Conservation (phyloP, 2,113 vertebrate species). For the Notothenia coriiceps region DNA sequence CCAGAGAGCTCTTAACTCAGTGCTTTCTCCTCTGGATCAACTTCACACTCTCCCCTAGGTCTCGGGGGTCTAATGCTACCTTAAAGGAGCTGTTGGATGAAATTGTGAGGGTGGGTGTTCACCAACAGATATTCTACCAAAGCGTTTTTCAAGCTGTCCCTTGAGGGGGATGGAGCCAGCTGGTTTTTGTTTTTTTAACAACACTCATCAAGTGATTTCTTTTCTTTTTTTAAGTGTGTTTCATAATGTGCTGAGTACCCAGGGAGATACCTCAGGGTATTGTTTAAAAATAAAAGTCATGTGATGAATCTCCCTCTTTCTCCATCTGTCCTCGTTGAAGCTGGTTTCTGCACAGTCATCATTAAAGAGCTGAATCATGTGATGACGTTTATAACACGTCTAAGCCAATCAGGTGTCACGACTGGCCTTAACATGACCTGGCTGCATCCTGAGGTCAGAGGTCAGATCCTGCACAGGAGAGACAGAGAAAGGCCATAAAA, state of each 20-base stretch:
- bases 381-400: constrained; percentile 25
- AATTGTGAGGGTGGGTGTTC: background rate
- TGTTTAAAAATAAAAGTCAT: constrained; percentile 46
- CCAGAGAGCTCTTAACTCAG: constrained; percentile 44
- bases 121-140: constrained; percentile 20
- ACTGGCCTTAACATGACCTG: constrained; percentile 40
- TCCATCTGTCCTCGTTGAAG: constrained; percentile 29
- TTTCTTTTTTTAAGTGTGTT: constrained; percentile 36
- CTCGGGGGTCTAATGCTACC: constrained; percentile 15
- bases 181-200: constrained; percentile 29
- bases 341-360: constrained; percentile 13
- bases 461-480: background rate
- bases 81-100: constrained; percentile 16
- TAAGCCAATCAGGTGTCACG: constrained; percentile 60
- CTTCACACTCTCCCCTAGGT: constrained; percentile 26
- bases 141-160: constrained; percentile 39
- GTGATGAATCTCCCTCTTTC: constrained; percentile 18
- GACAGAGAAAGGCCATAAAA: background rate
- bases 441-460: constrained; percentile 24
- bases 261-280: constrained; percentile 27
- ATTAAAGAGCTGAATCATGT: constrained; percentile 33
- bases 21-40: constrained; percentile 29
- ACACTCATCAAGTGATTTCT: constrained; percentile 40
- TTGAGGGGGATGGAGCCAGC: constrained; percentile 7
- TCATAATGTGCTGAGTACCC: constrained; percentile 25